These are phyloP conservation scores for Gadopsis marmoratus DNA, from an alignment of 2,797 vertebrate species.

Conservation along the genomic window DNA sequence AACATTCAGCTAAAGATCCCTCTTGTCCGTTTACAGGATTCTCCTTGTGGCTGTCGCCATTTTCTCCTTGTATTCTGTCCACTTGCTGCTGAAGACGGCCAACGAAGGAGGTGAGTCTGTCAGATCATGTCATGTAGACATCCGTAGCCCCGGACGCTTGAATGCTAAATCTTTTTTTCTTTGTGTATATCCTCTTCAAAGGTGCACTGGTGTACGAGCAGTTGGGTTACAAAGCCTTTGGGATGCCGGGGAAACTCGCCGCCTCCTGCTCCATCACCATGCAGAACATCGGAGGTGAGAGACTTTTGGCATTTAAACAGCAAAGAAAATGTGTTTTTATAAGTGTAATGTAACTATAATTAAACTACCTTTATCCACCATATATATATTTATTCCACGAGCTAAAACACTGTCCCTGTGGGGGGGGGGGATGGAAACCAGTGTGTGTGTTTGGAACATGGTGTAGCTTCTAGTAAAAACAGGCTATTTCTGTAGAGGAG, in stretches of 20 bases:
- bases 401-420: conserved; percentile 20
- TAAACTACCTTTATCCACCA: background rate
- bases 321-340: background rate
- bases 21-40: conserved; percentile 84
- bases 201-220: conserved; percentile 96
- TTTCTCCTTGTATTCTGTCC: conserved; percentile 97
- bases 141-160: no score
- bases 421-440: background rate
- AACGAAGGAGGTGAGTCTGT: conserved; percentile 94
- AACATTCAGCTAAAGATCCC: conserved; percentile 8
- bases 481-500: conserved; percentile 7
- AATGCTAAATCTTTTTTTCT: background rate
- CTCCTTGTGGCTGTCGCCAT: conserved; percentile 92
- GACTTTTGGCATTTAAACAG: background rate
- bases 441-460: conserved; percentile 23
- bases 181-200: conserved; percentile 49
- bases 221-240: conserved; percentile 95
- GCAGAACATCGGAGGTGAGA: conserved; percentile 97
- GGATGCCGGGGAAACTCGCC: conserved; percentile 94
- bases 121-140: background rate
- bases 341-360: conserved; percentile 11
- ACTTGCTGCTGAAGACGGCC: conserved; percentile 97
- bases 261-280: conserved; percentile 95
- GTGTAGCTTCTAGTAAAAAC: conserved; percentile 39
- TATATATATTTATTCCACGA: background rate